phyloP scores from a whole-genome alignment of 2,888 invertebrate species.

The Balanococcus diminutus region DNA sequence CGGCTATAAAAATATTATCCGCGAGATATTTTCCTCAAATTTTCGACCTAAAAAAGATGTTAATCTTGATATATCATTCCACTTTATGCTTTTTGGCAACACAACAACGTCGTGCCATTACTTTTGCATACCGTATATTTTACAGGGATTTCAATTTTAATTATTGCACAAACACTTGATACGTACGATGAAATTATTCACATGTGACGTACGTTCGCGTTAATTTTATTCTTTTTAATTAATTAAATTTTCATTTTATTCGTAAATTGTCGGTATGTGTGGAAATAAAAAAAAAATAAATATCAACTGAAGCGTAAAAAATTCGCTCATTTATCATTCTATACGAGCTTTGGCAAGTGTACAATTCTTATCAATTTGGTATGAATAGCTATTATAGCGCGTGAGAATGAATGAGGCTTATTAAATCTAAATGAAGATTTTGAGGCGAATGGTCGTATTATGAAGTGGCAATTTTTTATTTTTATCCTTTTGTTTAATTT shows the following conservation, averaged over 20 bases:
- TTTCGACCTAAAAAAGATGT: neutral
- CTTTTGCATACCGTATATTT: neutral
- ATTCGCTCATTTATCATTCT: slow-evolving; percentile 14
- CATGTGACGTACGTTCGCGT: neutral
- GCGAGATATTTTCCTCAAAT: neutral
- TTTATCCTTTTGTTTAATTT: neutral
- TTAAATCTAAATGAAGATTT: neutral
- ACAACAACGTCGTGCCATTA: neutral
- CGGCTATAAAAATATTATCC: neutral
- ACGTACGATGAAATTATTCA: too few species aligned
- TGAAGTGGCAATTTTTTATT: neutral
- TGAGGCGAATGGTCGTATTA: neutral
- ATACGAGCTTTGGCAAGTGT: neutral
- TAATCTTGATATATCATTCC: neutral
- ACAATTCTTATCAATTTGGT: neutral
- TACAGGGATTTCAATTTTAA: neutral
- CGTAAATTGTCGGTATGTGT: neutral
- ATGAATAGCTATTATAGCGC: neutral
- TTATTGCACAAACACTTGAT: neutral
- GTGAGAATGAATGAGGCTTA: neutral
- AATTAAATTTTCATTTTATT: neutral
- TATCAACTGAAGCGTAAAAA: neutral
- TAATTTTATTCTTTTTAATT: neutral
- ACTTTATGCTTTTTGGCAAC: neutral
- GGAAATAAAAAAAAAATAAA: neutral